Evolutionary conservation across 2,888 invertebrate species (phyloP), one percentile per base, ranked within the genome.

Genomic region (Drosophila hamatofila): DNA sequence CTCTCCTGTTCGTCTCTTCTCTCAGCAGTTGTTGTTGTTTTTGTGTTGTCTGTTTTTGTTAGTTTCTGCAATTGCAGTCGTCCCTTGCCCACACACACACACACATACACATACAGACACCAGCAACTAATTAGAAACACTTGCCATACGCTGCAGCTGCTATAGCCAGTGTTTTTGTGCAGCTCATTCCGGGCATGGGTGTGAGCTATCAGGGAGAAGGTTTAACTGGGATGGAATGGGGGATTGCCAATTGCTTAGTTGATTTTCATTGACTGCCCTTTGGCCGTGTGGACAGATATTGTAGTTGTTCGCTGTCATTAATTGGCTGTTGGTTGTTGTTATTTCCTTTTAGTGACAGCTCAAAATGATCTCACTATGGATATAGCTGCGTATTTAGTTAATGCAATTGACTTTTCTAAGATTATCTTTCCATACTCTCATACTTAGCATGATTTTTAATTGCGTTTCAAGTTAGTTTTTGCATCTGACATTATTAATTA

Each of bases 191-290:
- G 49, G 18, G 49, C 27, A 25, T 42, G 54, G 61, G 66, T 62
- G 52, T 41, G 57, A 41, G 57, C 27, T 21, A 25, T 33, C 35
- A 51, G 60, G 35, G 54, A 8, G 35, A 16, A 41, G 44, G 41
- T 30, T 42, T 33, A 44, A 18, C 44, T 18, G 30, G 14, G 1
- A 2, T 46, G 70, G 58, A 37, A 57, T 44, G 51, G 56, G 54
- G 54, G 61, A 85, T 80, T 83, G 85, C 74, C 83, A 83, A 83
- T 88, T 88, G 88, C 88, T 83, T 84, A 88, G 83, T 85, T 83
- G 83, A 83, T 88, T 83, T 85, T 83, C 83, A 83, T 83, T 88
- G 80, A 85, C 88, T 85, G 82, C 80, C 83, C 82, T 76, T 70
- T 74, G 80, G 70, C 75, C 58, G 69, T 79, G 79, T 68, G 88